Base-by-base conservation (phyloP, 1,140 invertebrate genomes). In the Aculops lycopersici region DNA sequence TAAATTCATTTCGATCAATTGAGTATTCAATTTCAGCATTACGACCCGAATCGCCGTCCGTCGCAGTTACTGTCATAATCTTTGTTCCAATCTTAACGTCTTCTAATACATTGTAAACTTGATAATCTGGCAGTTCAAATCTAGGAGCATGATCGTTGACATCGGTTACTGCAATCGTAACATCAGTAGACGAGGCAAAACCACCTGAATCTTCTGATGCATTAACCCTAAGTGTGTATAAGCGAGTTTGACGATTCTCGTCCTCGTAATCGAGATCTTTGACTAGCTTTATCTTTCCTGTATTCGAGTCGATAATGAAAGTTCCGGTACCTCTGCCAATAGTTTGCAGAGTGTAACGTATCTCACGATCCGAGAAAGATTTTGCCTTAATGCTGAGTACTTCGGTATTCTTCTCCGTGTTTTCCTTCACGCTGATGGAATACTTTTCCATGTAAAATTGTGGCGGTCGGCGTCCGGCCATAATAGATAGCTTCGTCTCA, bases 381-480 rank as follows among this genome's bases (percentile, higher is more conserved):
- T 86, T 86, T 1, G 81, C 80, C 61, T 86, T 86, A 41, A 88
- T 79, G 35, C 79, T 84, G 55, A 88, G 86, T 35, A 88, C 86
- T 53, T 86, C 80, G 17, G 80, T 81, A 56, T 88, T 80, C 57
- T 88, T 88, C 55, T 78, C 79, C 58, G 84, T 76, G 56, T 86
- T 86, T 58, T 88, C 81, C 1, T 79, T 79, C 50, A 86, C 86
- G 58, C 83, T 79, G 0, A 79, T 77, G 52, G 83, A 78, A 53
- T 86, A 86, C 48, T 71, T 74, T 3, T 72, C 71, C 65, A 86
- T 73, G 52, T 84, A 88, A 57, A 88, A 88, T 54, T 88, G 81
- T 0, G 81, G 81, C 1, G 79, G 75, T 15, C 80, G 63, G 55
- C 86, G 84, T 36, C 80, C 81, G 17, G 80, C 81, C 16, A 86